Percentiles rank a stretch among this genome's conserved stretches.
phyloP scores from a whole-genome alignment of 2,113 vertebrate genomes.

The Syngnathoides biaculeatus region DNA sequence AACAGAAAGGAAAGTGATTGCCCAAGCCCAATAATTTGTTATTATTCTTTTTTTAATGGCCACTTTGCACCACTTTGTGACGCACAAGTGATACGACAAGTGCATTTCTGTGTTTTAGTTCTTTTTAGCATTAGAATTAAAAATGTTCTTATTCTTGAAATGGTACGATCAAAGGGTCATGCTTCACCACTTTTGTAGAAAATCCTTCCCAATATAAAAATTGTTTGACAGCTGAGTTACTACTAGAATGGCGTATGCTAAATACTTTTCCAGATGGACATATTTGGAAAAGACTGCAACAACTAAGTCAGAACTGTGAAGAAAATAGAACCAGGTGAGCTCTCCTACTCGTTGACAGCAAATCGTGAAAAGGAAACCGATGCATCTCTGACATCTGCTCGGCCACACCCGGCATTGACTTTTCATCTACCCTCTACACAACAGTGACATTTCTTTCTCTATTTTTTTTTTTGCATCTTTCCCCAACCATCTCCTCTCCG shows the following conservation, averaged over 20 bases:
- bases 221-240: slow-evolving; percentile 26
- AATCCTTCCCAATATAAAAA: slow-evolving; percentile 16
- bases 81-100: no score
- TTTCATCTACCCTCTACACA: slow-evolving; percentile 38
- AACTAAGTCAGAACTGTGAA: slow-evolving; percentile 1
- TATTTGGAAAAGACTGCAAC: not conserved
- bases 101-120: no score
- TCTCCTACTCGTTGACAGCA: slow-evolving; percentile 24
- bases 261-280: not conserved
- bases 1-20: no score
- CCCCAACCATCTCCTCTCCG: slow-evolving; percentile 28
- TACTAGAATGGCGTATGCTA: not conserved
- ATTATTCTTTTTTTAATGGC: no score
- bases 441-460: slow-evolving; percentile 47
- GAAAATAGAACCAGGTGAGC: slow-evolving; percentile 19
- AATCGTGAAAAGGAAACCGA: slow-evolving; percentile 18
- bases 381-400: slow-evolving; percentile 41
- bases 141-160: not conserved
- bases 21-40: no score
- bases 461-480: slow-evolving; percentile 54
- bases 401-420: slow-evolving; percentile 57
- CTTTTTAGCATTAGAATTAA: not conserved
- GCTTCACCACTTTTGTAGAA: not conserved
- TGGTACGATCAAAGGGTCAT: not conserved
- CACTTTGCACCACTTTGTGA: no score